Evolutionary conservation across 2,113 vertebrate genomes (phyloP).

Genomic region (Junco hyemalis): DNA sequence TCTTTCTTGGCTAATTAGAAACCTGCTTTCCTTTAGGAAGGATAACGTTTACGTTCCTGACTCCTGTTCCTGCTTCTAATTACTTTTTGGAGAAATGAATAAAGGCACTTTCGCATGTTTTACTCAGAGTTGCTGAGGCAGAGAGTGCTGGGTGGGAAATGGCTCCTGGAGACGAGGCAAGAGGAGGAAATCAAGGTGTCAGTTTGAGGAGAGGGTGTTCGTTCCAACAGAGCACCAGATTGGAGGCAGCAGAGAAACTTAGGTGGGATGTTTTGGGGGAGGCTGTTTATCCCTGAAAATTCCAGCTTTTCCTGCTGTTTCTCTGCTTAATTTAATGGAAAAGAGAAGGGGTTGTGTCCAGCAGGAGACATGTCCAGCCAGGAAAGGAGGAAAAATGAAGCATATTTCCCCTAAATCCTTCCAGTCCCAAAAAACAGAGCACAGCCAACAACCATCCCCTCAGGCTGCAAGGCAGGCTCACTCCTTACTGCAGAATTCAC

Average conservation of each 20-base stretch:
- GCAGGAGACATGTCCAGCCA: not conserved
- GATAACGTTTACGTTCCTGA: constrained; percentile 25
- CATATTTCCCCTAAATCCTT: not conserved
- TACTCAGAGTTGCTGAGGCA: constrained; percentile 70
- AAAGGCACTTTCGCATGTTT: constrained; percentile 57
- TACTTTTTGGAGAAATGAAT: constrained; percentile 70
- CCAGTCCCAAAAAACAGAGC: not conserved
- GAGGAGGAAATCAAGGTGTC: not conserved
- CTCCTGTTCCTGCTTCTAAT: constrained; percentile 67
- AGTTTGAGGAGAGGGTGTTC: not conserved
- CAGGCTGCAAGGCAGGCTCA: not conserved
- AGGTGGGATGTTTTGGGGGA: not conserved
- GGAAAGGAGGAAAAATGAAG: not conserved
- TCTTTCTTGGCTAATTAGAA: constrained; percentile 68
- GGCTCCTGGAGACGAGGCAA: not conserved
- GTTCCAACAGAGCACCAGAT: accelerated
- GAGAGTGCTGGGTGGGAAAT: constrained; percentile 45
- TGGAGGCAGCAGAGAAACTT: not conserved
- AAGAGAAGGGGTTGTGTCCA: not conserved
- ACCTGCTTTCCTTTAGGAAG: constrained; percentile 62
- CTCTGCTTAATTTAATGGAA: not conserved
- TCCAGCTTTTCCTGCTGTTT: not conserved
- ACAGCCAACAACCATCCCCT: not conserved
- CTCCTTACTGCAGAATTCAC: accelerated
- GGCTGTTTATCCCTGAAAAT: not conserved